Evolutionary conservation across 2,888 invertebrate genomes (phyloP).

Genomic region (Chymomyza caudatula): DNA sequence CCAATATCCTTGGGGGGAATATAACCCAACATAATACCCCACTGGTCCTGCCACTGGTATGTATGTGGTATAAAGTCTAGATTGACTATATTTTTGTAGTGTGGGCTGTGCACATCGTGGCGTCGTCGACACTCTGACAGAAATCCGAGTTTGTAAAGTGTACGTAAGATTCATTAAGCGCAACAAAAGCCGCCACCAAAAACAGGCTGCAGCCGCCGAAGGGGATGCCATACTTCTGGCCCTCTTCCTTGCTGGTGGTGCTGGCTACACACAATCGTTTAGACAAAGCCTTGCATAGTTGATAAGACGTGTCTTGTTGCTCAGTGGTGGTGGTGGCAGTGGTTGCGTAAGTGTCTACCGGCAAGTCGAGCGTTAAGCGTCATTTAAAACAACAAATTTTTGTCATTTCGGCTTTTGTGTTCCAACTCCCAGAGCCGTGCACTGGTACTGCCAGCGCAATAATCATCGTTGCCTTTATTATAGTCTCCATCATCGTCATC

Average conservation of each 20-base stretch:
- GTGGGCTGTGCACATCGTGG: neutral
- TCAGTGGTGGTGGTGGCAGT: slow-evolving; percentile 17
- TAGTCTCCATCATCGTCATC: neutral
- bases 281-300: slow-evolving; percentile 69
- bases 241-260: slow-evolving; percentile 3
- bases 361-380: slow-evolving; percentile 48
- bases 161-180: slow-evolving; percentile 72
- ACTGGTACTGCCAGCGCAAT: slow-evolving; percentile 4
- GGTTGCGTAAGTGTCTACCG: slow-evolving; percentile 41
- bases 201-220: slow-evolving; percentile 38
- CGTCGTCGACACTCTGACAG: slow-evolving; percentile 45
- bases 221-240: neutral
- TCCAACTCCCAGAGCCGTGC: slow-evolving; percentile 34
- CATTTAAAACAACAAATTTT: slow-evolving; percentile 56
- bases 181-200: slow-evolving; percentile 63
- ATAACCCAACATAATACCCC: too few species aligned
- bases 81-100: slow-evolving; percentile 41
- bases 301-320: slow-evolving; percentile 55
- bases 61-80: slow-evolving; percentile 49
- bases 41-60: neutral
- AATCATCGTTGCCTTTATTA: slow-evolving; percentile 11
- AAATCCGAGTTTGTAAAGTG: slow-evolving; percentile 71
- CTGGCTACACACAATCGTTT: slow-evolving; percentile 45
- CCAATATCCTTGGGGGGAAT: too few species aligned
- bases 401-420: slow-evolving; percentile 48